Base-by-base conservation (phyloP, 2,888 invertebrate genomes). In the Mellilla xanthometata region DNA sequence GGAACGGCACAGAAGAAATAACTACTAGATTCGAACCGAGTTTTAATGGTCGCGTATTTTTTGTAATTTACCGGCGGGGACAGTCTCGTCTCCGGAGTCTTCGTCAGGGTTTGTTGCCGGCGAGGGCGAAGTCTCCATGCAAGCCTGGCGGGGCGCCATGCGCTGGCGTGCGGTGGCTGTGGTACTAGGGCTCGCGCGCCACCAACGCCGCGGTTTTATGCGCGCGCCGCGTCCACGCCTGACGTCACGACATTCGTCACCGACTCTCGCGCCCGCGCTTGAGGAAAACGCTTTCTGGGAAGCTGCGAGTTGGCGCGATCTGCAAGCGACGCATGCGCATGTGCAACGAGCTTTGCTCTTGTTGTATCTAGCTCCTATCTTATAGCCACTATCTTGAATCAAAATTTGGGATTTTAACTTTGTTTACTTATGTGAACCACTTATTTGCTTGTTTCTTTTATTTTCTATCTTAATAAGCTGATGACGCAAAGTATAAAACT, bases 1-100 rank as follows among this genome's bases (percentile, higher is more conserved):
- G n/a, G n/a, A n/a, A n/a, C n/a, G n/a, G n/a, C n/a, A n/a, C n/a
- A n/a, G n/a, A n/a, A n/a, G n/a, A n/a, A n/a, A n/a, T n/a, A n/a
- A n/a, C n/a, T n/a, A n/a, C n/a, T n/a, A n/a, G n/a, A n/a, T n/a
- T n/a, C n/a, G n/a, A n/a, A n/a, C n/a, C n/a, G n/a, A n/a, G n/a
- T n/a, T n/a, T n/a, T n/a, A n/a, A n/a, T n/a, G n/a, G n/a, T n/a
- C n/a, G n/a, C n/a, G n/a, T n/a, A n/a, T n/a, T n/a, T n/a, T n/a
- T n/a, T n/a, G n/a, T n/a, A n/a, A n/a, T n/a, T 67, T 68, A 91
- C 92, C 91, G 67, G 88, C 80, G 41, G 92, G 91, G 36, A 91
- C 88, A 68, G 90, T 81, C 52, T 91, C 91, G 52, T 82, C 87
- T 56, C 62, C 68, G 26, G 73, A 67, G 46, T 69, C 69, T 45